phyloP scores from a whole-genome alignment of 2,113 vertebrate species.

The Struthidea cinerea region DNA sequence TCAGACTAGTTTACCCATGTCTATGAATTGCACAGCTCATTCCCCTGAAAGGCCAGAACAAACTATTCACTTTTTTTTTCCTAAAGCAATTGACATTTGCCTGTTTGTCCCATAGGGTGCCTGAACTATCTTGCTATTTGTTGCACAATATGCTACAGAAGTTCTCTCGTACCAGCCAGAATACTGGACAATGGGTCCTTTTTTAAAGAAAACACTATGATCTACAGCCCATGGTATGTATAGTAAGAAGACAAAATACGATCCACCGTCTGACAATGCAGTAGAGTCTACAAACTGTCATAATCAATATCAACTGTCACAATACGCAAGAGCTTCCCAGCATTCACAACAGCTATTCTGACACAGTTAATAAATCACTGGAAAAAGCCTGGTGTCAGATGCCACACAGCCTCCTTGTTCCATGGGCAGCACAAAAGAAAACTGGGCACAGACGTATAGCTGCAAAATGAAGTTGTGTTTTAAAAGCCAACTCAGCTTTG shows the following conservation, averaged over 20 bases:
- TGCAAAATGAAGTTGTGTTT: slow-evolving; percentile 33
- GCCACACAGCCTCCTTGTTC: slow-evolving; percentile 57
- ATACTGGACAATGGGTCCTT: slow-evolving; percentile 38
- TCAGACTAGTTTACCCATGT: background rate
- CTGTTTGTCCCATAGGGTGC: slow-evolving; percentile 11
- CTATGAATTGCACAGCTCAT: background rate
- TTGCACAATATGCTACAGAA: slow-evolving; percentile 26
- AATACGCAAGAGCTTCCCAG: slow-evolving; percentile 57
- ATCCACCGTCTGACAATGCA: slow-evolving; percentile 44
- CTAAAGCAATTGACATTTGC: slow-evolving; percentile 22
- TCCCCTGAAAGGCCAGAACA: background rate
- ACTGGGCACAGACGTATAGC: background rate
- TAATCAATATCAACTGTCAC: slow-evolving; percentile 72
- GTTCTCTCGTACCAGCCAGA: background rate
- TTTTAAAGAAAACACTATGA: slow-evolving; percentile 45
- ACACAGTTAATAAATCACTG: slow-evolving; percentile 71
- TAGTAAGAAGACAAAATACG: slow-evolving; percentile 55
- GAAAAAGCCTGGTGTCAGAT: slow-evolving; percentile 44
- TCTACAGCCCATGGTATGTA: slow-evolving; percentile 51
- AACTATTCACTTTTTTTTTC: background rate
- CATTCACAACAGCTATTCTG: slow-evolving; percentile 62
- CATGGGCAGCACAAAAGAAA: slow-evolving; percentile 48
- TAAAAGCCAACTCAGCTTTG: background rate
- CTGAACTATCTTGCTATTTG: slow-evolving; percentile 31
- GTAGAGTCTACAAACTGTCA: slow-evolving; percentile 61